Conservation (phyloP, 2,113 vertebrate species). For the Pandion haliaetus region DNA sequence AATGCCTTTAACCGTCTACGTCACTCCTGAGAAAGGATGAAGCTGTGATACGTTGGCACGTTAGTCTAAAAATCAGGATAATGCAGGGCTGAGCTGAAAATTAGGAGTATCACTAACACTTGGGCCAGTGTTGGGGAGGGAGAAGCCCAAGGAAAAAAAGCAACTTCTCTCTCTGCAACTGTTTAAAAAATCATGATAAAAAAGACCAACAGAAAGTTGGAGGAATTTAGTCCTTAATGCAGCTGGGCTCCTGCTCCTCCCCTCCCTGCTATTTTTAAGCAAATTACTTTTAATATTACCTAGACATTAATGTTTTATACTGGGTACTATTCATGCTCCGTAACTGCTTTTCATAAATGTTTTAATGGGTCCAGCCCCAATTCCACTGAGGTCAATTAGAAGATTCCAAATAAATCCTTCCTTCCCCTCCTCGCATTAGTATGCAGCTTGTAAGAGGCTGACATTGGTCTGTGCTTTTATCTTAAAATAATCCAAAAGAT, state of each 20-base stretch:
- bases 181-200: not conserved
- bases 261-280: constrained; percentile 41
- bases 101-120: not conserved
- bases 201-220: not conserved
- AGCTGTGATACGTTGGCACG: not conserved
- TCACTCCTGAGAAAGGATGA: not conserved
- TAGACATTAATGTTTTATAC: constrained; percentile 56
- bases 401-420: constrained; percentile 32
- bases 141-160: not conserved
- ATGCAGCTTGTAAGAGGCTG: not conserved
- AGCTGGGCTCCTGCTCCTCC: not conserved
- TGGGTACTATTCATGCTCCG: constrained; percentile 18
- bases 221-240: not conserved
- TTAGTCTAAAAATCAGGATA: not conserved
- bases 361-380: constrained; percentile 37
- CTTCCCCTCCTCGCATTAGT: not conserved
- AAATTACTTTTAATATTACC: constrained; percentile 61
- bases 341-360: constrained; percentile 54
- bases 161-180: not conserved
- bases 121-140: not conserved
- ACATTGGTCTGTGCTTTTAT: not conserved
- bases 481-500: constrained; percentile 2
- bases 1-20: not conserved
- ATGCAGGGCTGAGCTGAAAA: not conserved
- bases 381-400: constrained; percentile 44